Base-by-base conservation (phyloP, 2,888 invertebrate genomes). In the Cataglyphis albicans region DNA sequence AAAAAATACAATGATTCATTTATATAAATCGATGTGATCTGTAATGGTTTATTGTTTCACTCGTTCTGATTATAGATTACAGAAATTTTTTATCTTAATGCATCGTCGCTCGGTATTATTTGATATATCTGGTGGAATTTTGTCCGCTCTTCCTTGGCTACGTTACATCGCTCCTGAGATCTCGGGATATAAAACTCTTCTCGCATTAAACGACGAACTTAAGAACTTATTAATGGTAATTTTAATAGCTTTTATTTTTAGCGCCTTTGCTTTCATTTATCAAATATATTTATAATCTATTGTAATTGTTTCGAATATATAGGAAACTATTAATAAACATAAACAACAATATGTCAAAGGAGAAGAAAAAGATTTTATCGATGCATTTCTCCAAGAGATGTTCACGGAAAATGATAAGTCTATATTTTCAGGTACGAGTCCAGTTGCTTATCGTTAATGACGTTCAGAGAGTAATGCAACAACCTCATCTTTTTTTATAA, bases 311-410 rank as follows among this genome's bases (percentile, higher is more conserved):
- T 61, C 18, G 1, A 3, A 25, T 21, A 0, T 48, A 5, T 63
- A 95, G 95, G 95, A 95, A 82, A 95, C 95, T 1, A 96, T 97
- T 68, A 91, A 94, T 0, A 95, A 96, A 32, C 97, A 97, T 89
- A 95, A 95, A 55, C 86, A 92, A 48, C 95, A 93, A 1, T 95
- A 96, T 90, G 91, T 93, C 0, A 91, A 95, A 0, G 95, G 95
- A 0, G 93, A 94, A 67, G 93, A 95, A 1, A 95, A 95, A 73
- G 97, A 97, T 92, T 93, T 97, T n/a, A 96, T 97, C 65, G 96
- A 96, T 91, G 95, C 96, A 68, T 97, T 96, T 88, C 94, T 97
- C 9, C 95, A 95, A 35, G 96, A 97, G 94, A 96, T 97, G 96
- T 93, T 95, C 64, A 90, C 0, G 12, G 21, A 61, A 2, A 0